phyloP scores from a whole-genome alignment of 2,797 vertebrate species.

The Pseudochromis fuscus region DNA sequence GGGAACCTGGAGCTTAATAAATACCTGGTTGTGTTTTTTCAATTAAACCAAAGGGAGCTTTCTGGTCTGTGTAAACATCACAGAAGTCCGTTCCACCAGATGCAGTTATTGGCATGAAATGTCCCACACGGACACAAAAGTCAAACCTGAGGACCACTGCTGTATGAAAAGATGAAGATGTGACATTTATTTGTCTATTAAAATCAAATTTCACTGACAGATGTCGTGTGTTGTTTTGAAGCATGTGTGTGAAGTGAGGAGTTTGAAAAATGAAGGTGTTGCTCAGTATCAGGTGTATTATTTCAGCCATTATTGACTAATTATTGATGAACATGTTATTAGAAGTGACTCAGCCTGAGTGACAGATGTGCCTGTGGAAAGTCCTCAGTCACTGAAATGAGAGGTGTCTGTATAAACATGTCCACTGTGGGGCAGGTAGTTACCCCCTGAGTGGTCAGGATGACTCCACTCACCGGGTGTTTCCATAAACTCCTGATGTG shows the following conservation, averaged over 20 bases:
- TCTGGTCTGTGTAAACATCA: conserved; percentile 55
- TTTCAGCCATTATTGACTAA: neutral
- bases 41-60: conserved; percentile 40
- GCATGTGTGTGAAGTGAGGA: too few relatives aligned
- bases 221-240: conserved; percentile 38
- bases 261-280: too few relatives aligned
- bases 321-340: neutral
- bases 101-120: conserved; percentile 53
- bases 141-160: conserved; percentile 40
- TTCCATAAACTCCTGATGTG: conserved; percentile 61
- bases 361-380: conserved; percentile 29
- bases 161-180: conserved; percentile 57
- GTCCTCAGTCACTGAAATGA: neutral
- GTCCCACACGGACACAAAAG: conserved; percentile 42
- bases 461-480: conserved; percentile 22
- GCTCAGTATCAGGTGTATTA: neutral
- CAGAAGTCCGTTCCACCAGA: conserved; percentile 60
- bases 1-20: conserved; percentile 37
- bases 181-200: conserved; percentile 75
- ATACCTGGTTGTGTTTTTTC: conserved; percentile 68
- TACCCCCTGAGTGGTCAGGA: conserved; percentile 24
- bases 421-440: conserved; percentile 35
- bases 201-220: conserved; percentile 54
- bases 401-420: conserved; percentile 16
- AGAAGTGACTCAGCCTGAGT: conserved; percentile 3